phyloP scores from a whole-genome alignment of 2,113 vertebrate species.

The Ammodramus savannarum region DNA sequence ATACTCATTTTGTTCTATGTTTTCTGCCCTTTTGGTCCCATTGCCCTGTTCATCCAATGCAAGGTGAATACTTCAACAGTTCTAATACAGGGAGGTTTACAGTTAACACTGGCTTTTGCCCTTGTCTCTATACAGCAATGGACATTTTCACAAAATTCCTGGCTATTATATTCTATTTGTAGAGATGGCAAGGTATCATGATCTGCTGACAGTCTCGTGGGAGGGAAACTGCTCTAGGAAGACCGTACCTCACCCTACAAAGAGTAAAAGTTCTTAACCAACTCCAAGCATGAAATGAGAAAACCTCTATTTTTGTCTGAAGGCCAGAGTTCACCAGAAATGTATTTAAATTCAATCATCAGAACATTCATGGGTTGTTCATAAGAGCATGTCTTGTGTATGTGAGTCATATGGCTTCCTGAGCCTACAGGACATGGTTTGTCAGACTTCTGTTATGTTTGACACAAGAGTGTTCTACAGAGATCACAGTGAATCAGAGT shows the following conservation, averaged over 20 bases:
- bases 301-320: not conserved
- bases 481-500: not conserved
- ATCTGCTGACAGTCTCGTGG: not conserved
- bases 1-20: not conserved
- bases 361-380: not conserved
- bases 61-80: not conserved
- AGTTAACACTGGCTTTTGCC: not conserved
- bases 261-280: not conserved
- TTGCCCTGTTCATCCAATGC: not conserved
- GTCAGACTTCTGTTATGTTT: not conserved
- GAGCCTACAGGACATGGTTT: constrained; percentile 9
- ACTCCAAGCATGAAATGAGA: not conserved
- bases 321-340: not conserved
- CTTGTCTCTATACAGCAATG: not conserved
- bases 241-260: not conserved
- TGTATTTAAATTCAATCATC: not conserved
- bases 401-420: not conserved
- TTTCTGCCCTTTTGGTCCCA: not conserved
- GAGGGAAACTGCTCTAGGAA: not conserved
- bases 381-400: not conserved
- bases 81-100: not conserved
- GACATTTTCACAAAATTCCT: not conserved
- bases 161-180: not conserved
- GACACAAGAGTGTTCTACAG: not conserved
- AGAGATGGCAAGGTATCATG: not conserved